Percentiles rank a stretch among this genome's conserved stretches.
Evolutionary conservation across 2,888 invertebrate genomes (phyloP).

Genomic region (Meghimatium bilineatum): DNA sequence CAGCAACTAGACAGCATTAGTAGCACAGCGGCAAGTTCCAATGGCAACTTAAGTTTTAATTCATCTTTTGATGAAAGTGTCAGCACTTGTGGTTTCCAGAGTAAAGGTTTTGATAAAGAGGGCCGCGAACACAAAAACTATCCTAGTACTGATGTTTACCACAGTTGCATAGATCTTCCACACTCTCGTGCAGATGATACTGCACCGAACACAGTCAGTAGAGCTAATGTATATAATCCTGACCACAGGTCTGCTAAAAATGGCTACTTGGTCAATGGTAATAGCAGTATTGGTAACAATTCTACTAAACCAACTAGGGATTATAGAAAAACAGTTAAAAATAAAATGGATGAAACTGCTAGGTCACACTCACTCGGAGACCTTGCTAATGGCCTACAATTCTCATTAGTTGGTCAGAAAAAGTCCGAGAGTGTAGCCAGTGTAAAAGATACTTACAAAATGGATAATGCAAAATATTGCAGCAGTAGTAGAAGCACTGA

Average conservation of each 20-base stretch:
- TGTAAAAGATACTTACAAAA: neutral
- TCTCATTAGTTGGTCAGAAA: constrained; percentile 65
- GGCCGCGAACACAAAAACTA: neutral
- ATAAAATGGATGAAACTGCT: constrained; percentile 57
- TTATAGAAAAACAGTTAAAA: constrained; percentile 27
- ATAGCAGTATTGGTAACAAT: neutral
- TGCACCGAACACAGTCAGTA: neutral
- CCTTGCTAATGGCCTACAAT: constrained; percentile 61
- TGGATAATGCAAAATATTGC: neutral
- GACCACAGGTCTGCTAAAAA: neutral
- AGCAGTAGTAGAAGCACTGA: no score
- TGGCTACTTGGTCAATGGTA: neutral
- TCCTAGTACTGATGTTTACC: constrained; percentile 28
- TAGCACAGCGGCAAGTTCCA: neutral
- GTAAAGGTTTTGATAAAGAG: constrained; percentile 1
- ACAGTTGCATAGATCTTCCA: constrained; percentile 45
- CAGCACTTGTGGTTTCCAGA: constrained; percentile 1
- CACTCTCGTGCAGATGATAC: neutral
- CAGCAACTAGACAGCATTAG: neutral
- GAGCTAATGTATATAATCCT: neutral
- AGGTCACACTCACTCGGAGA: constrained; percentile 64
- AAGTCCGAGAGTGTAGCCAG: constrained; percentile 59
- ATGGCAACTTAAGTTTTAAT: constrained; percentile 31
- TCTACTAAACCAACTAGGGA: neutral
- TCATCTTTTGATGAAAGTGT: constrained; percentile 45